Evolutionary conservation across 92 coral and sea anemone genomes (phyloP).

Genomic region (Heliopora coerulea): DNA sequence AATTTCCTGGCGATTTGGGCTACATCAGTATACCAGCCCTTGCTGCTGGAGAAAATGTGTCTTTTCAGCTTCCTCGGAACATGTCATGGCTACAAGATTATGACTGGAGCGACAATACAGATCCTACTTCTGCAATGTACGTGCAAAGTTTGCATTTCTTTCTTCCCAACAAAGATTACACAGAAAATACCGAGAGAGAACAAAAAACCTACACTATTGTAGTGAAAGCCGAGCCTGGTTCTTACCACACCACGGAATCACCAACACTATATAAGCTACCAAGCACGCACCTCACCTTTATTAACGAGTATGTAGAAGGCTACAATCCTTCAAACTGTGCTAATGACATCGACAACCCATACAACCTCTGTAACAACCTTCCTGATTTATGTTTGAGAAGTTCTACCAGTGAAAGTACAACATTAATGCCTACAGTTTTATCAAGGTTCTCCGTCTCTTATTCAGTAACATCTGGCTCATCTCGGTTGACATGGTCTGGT

Average conservation of each 20-base stretch:
- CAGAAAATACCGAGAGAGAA: constrained; percentile 55
- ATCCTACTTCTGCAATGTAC: too few relatives aligned
- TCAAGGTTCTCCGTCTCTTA: constrained; percentile 60
- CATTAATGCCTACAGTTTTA: constrained; percentile 56
- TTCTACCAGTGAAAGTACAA: constrained; percentile 27
- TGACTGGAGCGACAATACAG: constrained; percentile 62
- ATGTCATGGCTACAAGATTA: constrained; percentile 43
- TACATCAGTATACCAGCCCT: constrained; percentile 47
- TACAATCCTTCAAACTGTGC: constrained; percentile 45
- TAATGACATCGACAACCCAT: constrained; percentile 55
- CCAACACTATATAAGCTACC: constrained; percentile 58
- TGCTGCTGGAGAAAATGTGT: constrained; percentile 51
- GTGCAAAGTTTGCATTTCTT: constrained; percentile 42
- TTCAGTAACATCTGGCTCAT: constrained; percentile 16
- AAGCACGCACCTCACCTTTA: constrained; percentile 27
- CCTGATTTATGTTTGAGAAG: constrained; percentile 56
- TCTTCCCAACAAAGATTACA: constrained; percentile 55
- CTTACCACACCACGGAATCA: constrained; percentile 28
- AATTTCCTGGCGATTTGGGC: constrained; percentile 44
- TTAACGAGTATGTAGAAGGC: constrained; percentile 53
- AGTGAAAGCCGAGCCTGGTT: too few relatives aligned
- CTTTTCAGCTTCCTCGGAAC: constrained; percentile 40
- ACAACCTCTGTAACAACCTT: constrained; percentile 53
- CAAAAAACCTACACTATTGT: too few relatives aligned
- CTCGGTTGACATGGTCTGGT: constrained; percentile 47